These are phyloP conservation scores for Nemotelus nigrinus DNA, from an alignment of 2,888 invertebrate genomes.

Conservation along the genomic window DNA sequence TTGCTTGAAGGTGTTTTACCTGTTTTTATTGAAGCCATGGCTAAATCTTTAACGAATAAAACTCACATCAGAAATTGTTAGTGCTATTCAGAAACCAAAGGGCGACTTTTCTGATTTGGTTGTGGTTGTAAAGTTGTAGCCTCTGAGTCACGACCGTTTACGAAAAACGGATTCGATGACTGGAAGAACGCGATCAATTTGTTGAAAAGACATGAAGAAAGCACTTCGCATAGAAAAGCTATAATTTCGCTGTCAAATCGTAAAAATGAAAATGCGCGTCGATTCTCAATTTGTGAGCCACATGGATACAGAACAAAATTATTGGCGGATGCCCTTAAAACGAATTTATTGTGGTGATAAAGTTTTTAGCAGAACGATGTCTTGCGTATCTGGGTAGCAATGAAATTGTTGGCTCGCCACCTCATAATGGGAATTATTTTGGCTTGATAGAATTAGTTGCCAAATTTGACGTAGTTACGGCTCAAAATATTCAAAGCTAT, in stretches of 20 bases:
- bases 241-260: no score
- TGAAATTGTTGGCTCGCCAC: slow-evolving; percentile 12
- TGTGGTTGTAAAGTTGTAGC: slow-evolving; percentile 13
- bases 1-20: no score
- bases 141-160: not conserved
- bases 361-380: slow-evolving; percentile 39
- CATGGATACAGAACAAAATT: slow-evolving; percentile 16
- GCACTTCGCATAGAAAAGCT: no score
- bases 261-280: not conserved
- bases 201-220: not conserved
- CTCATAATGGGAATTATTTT: slow-evolving; percentile 44
- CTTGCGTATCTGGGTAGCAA: slow-evolving; percentile 34
- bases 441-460: slow-evolving; percentile 46
- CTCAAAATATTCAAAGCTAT: slow-evolving; percentile 22
- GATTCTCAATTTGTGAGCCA: slow-evolving; percentile 39
- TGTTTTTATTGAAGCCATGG: no score
- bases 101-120: slow-evolving; percentile 19
- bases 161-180: slow-evolving; percentile 5
- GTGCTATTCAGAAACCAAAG: slow-evolving; percentile 27
- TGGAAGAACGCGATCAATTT: slow-evolving; percentile 10
- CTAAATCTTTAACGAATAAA: not conserved
- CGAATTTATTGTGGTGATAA: slow-evolving; percentile 14
- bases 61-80: slow-evolving; percentile 5
- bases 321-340: slow-evolving; percentile 28
- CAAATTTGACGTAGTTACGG: slow-evolving; percentile 45